These are phyloP conservation scores for Probaryconus sp. DNA, from an alignment of 1,140 invertebrate species.

Conservation along the genomic window DNA sequence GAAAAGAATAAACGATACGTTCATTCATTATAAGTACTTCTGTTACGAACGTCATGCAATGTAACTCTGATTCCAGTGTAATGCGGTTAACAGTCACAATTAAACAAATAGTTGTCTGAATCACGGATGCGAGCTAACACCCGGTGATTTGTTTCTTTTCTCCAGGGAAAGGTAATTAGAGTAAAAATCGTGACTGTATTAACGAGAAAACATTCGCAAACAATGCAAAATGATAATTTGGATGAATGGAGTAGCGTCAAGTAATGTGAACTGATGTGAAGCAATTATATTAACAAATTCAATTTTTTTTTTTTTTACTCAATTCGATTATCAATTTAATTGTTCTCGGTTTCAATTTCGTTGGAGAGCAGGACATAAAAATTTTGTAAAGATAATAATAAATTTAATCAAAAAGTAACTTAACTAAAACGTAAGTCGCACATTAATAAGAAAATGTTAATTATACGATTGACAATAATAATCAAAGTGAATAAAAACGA, in stretches of 20 bases:
- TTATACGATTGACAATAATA: constrained; percentile 75
- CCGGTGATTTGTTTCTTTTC: constrained; percentile 48
- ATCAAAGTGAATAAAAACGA: constrained; percentile 61
- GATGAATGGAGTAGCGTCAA: constrained; percentile 27
- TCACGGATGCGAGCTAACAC: constrained; percentile 37
- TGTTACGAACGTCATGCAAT: constrained; percentile 3
- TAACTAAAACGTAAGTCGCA: constrained; percentile 4
- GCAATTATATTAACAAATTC: constrained; percentile 2
- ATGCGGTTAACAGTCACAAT: constrained; percentile 31
- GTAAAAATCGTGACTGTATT: constrained; percentile 34
- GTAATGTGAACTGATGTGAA: constrained; percentile 23
- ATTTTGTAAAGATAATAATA: too few relatives aligned
- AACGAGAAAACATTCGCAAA: constrained; percentile 37
- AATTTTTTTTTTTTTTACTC: too few relatives aligned
- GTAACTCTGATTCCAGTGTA: not conserved
- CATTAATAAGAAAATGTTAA: constrained; percentile 63
- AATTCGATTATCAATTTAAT: too few relatives aligned
- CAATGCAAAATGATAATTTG: constrained; percentile 40
- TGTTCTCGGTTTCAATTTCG: too few relatives aligned
- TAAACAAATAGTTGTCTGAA: constrained; percentile 44
- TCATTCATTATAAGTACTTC: constrained; percentile 2
- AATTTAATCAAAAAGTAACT: too few relatives aligned
- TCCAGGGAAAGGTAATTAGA: constrained; percentile 45
- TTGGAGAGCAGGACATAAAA: too few relatives aligned
- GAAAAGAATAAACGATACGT: not conserved